These are phyloP conservation scores for Holothuria scabra DNA, from an alignment of 53 echinoderm and acorn worm genomes.

Conservation along the genomic window DNA sequence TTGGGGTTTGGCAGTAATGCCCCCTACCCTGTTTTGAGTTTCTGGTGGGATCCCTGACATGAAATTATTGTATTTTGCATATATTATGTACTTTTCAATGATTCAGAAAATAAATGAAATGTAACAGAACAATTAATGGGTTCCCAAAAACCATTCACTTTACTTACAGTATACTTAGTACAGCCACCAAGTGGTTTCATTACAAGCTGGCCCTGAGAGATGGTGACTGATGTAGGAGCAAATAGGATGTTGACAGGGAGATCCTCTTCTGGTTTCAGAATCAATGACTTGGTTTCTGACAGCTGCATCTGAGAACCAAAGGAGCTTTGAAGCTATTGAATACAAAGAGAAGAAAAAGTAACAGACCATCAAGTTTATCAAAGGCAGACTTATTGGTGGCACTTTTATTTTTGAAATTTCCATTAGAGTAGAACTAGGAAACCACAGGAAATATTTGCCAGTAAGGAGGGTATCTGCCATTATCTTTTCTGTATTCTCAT, in stretches of 20 bases:
- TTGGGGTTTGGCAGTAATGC: no score
- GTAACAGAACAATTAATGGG: no score
- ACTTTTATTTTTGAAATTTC: not conserved
- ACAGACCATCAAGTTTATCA: not conserved
- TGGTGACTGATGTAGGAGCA: constrained; percentile 62
- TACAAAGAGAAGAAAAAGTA: not conserved
- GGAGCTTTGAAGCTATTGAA: constrained; percentile 72
- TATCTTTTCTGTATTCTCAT: no score
- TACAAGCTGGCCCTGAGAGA: constrained; percentile 63
- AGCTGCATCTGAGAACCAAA: constrained; percentile 67
- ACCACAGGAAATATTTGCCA: no score
- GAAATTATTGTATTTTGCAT: no score
- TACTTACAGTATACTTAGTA: constrained; percentile 81
- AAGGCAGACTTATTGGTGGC: not conserved
- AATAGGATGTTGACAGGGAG: constrained; percentile 71
- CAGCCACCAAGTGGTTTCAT: constrained; percentile 73
- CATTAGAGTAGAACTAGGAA: no score
- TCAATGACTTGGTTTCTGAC: constrained; percentile 59
- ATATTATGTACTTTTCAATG: no score
- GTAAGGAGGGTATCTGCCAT: no score
- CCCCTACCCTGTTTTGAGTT: no score
- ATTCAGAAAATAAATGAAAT: no score
- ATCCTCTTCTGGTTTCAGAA: constrained; percentile 70
- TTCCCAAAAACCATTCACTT: no score
- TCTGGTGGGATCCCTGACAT: no score